Percentiles rank a stretch among this genome's conserved stretches.
Evolutionary conservation across 2,888 invertebrate species (phyloP).

Genomic region (Cephus spinipes): DNA sequence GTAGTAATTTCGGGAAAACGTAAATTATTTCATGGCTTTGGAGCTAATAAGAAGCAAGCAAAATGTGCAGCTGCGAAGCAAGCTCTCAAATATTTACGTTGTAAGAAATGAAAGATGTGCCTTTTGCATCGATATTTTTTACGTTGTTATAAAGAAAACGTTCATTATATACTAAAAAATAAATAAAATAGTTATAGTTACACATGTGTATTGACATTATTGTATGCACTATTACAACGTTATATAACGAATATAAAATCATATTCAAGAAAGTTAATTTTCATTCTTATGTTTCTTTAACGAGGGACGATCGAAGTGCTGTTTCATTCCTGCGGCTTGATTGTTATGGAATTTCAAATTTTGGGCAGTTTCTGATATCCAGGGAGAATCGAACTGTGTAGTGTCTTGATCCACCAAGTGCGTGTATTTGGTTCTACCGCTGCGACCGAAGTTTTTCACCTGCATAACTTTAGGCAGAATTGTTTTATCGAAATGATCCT

Average conservation of each 20-base stretch:
- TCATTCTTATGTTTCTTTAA: constrained; percentile 69
- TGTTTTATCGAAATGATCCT: constrained; percentile 99
- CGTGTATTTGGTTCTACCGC: constrained; percentile 98
- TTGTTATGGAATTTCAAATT: constrained; percentile 88
- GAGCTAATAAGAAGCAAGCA: constrained; percentile 77
- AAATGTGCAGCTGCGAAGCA: constrained; percentile 85
- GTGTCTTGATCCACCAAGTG: constrained; percentile 99
- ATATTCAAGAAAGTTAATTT: not conserved
- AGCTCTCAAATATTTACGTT: constrained; percentile 69
- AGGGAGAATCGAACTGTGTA: constrained; percentile 96
- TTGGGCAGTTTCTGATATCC: constrained; percentile 92
- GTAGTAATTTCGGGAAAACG: constrained; percentile 72
- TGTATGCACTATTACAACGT: not conserved
- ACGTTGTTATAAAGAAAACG: not conserved
- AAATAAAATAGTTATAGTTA: not conserved
- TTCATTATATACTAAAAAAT: not conserved
- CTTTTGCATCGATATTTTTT: not conserved
- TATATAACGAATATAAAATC: not conserved
- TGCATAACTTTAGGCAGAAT: constrained; percentile 99
- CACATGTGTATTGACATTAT: not conserved
- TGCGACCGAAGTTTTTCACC: constrained; percentile 99
- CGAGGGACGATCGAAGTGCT: constrained; percentile 90
- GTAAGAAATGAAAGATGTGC: constrained; percentile 22
- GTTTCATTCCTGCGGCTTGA: constrained; percentile 93
- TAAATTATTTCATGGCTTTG: constrained; percentile 77